Percentiles rank a stretch among this genome's conserved stretches.
These are phyloP conservation scores for Nasonia longicornis DNA, from an alignment of 1,140 invertebrate genomes.

Conservation along the genomic window DNA sequence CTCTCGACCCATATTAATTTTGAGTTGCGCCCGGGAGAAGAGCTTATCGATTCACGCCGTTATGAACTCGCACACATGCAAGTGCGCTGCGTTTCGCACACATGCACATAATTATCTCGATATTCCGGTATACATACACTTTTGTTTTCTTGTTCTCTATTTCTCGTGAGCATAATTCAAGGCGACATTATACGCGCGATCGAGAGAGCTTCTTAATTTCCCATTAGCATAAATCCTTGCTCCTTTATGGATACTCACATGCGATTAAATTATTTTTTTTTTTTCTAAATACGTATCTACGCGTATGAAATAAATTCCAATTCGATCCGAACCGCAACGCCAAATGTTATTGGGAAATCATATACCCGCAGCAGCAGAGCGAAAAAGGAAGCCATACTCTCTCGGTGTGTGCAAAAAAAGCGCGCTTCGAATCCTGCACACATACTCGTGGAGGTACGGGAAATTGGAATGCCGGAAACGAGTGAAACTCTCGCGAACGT, in stretches of 20 bases:
- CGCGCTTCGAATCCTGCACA: background rate
- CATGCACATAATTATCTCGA: background rate
- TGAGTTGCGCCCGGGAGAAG: background rate
- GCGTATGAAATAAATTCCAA: no score
- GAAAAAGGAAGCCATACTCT: background rate
- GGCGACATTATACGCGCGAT: no score
- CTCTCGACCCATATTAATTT: slow-evolving; percentile 27
- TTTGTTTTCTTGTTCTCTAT: background rate
- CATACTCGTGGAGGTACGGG: background rate
- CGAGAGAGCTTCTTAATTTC: no score
- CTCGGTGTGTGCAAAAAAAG: background rate
- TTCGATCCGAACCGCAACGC: no score
- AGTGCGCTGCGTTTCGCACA: no score
- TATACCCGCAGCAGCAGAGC: background rate
- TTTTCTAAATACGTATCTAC: no score
- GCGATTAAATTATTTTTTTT: no score
- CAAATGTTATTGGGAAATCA: background rate
- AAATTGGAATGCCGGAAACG: slow-evolving; percentile 38
- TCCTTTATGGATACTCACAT: no score
- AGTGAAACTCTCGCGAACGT: slow-evolving; percentile 14
- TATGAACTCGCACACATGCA: background rate
- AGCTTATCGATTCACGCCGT: background rate
- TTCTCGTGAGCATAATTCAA: no score
- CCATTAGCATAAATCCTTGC: no score
- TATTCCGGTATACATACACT: background rate